Percentiles rank a stretch among this genome's conserved stretches.
Conservation (phyloP, 2,113 vertebrate species). For the Astatotilapia flaviijosephi region DNA sequence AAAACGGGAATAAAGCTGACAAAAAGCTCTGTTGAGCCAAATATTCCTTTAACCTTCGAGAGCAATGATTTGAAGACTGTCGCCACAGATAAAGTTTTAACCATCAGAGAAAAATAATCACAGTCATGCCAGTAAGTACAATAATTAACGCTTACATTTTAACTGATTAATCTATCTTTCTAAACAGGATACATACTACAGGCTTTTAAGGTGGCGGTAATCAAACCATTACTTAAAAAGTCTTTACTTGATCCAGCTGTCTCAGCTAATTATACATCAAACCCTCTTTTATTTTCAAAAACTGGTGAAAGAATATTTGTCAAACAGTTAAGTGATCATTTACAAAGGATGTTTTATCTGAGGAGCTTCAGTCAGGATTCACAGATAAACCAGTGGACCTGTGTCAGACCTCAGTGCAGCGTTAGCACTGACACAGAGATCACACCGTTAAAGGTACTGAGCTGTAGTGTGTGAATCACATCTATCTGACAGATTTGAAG, state of each 20-base stretch:
- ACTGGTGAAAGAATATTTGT: neutral
- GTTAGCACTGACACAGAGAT: neutral
- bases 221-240: neutral
- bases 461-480: neutral
- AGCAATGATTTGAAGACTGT: neutral
- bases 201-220: neutral
- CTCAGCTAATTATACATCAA: neutral
- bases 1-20: neutral
- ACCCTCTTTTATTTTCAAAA: neutral
- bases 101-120: neutral
- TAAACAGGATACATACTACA: neutral
- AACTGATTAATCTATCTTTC: neutral
- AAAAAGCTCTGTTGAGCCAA: neutral
- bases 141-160: neutral
- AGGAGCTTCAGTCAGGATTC: neutral
- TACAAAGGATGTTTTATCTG: neutral
- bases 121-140: neutral
- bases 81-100: neutral
- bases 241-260: neutral
- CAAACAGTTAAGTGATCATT: neutral
- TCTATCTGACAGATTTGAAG: neutral
- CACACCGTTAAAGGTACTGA: neutral
- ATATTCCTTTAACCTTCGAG: neutral
- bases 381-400: neutral
- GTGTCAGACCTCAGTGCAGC: neutral